Base-by-base conservation (phyloP, 1,140 invertebrate species). In the Octopus sinensis region DNA sequence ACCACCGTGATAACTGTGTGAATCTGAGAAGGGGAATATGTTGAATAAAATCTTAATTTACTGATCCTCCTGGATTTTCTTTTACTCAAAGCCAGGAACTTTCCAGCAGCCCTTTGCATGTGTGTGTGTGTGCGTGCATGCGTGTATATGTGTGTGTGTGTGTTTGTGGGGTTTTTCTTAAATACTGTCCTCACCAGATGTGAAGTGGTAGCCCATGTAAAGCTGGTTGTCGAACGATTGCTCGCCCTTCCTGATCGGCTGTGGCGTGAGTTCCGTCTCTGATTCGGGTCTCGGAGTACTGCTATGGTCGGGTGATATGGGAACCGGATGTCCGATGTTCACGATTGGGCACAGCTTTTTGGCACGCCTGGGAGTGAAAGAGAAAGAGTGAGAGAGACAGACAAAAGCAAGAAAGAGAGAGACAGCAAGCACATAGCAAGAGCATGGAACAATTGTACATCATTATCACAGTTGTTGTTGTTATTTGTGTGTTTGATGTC, bases 161-260 rank as follows among this genome's bases (percentile, higher is more conserved):
- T 62, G 17, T 62, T 62, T 62, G 56, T 62, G 9, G 9, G 1
- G 1, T 62, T 9, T 62, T 73, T 23, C 30, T 73, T 73, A 73
- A 23, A 13, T 73, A 23, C 68, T 73, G 68, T 73, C 68, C 68
- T 73, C 68, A 73, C 68, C 68, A 73, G 68, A 73, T 73, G 68
- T 73, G 68, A 73, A 73, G 17, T 23, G 68, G 13, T 73, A 73
- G 4, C 68, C 68, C 68, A 73, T 73, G 68, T 73, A 73, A 23
- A 73, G 68, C 30, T 13, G 68, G 13, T 73, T 73, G 30, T 73
- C 30, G 68, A 73, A 73, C 13, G 68, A 7, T 17, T 73, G 68
- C 30, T 73, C 68, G 6, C 68, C 68, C 30, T 73, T 73, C 30
- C 68, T 73, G 30, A 73, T 73, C 6, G 68, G 68, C 68, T 73